Evolutionary conservation across 2,113 vertebrate species (phyloP), one percentile per base, ranked within the genome.

Genomic region (Buteo buteo): DNA sequence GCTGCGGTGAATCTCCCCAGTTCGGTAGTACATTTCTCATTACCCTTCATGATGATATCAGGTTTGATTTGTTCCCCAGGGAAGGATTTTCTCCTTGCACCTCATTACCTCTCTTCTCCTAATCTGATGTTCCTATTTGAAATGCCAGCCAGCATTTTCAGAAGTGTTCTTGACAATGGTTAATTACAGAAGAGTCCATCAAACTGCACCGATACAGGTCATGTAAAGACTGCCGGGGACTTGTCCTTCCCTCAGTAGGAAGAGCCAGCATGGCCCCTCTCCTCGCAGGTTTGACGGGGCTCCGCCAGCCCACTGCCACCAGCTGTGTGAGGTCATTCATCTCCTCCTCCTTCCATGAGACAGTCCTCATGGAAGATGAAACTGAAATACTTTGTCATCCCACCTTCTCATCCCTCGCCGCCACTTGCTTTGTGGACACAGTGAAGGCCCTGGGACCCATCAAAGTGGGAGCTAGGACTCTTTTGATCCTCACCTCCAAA

Each of bases 81-180:
- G 95, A 92, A 92, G 93, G 85, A 96, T 95, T 97, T 97, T 95
- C 79, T 97, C 76, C 93, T 92, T 94, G 94, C 93, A 96, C 93
- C 93, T 96, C 96, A 96, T 96, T 96, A 96, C 95, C 26, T 95
- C 89, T 93, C 70, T 84, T 96, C 78, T 93, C 54, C 82, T 96
- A 96, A 94, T 94, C 90, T 88, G 90, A 94, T 86, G 82, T 78
- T 96, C 88, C 85, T 90, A 55, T 88, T 62, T 62, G 54, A 93
- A 96, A 96, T 88, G 92, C 54, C 90, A 96, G 64, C 10, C 7
- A 2, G 85, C 36, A 45, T 88, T 94, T 94, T 80, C 88, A 92
- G 92, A 90, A 94, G 81, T 49, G 82, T 62, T 96, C 93, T 85
- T 94, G 96, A 95, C 96, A 97, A 93, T 80, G 52, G 93, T 90